A percentile compares a stretch with the other conserved stretches of the same genome.
These are phyloP conservation scores for Illadopsis cleaveri DNA, from an alignment of 2,113 vertebrate genomes.

Conservation along the genomic window DNA sequence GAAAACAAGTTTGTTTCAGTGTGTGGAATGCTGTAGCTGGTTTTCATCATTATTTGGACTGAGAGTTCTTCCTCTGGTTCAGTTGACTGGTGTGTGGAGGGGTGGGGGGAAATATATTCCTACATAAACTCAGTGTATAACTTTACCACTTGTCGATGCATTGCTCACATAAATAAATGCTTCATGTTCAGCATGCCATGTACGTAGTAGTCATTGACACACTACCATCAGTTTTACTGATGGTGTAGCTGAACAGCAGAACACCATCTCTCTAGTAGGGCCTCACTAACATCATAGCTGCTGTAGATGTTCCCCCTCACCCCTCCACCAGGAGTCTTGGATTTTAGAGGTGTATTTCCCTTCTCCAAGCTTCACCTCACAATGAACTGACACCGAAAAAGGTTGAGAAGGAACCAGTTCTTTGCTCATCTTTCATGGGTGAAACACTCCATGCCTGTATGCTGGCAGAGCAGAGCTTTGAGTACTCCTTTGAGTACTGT, in stretches of 20 bases:
- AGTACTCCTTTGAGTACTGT: not conserved
- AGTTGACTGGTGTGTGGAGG: not conserved
- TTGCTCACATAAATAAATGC: constrained; percentile 53
- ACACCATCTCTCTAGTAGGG: fast-evolving
- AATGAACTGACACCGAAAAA: not conserved
- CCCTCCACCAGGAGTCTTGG: not conserved
- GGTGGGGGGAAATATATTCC: not conserved
- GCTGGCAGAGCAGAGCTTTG: not conserved
- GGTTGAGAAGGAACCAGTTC: not conserved
- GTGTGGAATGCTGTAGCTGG: not conserved
- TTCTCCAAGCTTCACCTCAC: not conserved
- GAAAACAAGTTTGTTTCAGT: not conserved
- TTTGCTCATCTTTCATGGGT: not conserved
- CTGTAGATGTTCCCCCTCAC: not conserved
- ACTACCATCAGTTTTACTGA: not conserved
- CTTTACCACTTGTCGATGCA: not conserved
- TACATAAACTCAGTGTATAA: not conserved
- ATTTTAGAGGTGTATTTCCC: not conserved
- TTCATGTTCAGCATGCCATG: constrained; percentile 22
- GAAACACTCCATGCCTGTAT: not conserved
- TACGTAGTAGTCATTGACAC: not conserved
- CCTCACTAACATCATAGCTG: not conserved
- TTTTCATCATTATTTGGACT: not conserved
- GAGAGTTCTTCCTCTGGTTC: not conserved
- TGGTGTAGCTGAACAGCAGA: not conserved